Conservation (phyloP, 2,888 invertebrate species). For the Torymus texanus region DNA sequence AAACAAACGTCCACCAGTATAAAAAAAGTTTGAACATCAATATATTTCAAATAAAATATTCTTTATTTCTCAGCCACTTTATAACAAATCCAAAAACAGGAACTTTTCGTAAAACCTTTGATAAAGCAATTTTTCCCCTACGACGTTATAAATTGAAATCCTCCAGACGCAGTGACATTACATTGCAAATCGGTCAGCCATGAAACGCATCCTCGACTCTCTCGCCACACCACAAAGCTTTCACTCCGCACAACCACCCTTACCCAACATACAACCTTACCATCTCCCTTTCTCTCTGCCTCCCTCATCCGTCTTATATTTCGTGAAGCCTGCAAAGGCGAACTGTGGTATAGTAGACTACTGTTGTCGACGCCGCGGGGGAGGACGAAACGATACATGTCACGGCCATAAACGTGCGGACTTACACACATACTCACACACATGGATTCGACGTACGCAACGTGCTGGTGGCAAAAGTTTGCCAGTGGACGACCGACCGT, state of each 20-base stretch:
- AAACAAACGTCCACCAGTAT: no score
- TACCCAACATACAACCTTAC: neutral
- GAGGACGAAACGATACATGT: conserved; percentile 35
- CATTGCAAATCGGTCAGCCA: no score
- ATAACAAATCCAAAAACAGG: no score
- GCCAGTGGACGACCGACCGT: conserved; percentile 1
- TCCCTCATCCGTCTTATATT: conserved; percentile 11
- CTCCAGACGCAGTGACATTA: no score
- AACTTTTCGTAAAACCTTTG: no score
- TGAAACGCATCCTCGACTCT: no score
- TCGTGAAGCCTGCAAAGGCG: conserved; percentile 8
- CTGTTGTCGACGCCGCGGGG: neutral
- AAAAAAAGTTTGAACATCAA: no score
- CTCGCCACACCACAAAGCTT: no score
- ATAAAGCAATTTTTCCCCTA: no score
- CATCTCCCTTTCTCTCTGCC: conserved; percentile 15
- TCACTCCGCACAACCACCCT: neutral
- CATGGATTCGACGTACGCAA: neutral
- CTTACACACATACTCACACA: neutral
- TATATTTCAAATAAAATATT: no score
- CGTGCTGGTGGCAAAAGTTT: neutral
- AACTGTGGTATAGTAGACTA: neutral
- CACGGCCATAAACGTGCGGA: conserved; percentile 36
- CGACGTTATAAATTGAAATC: no score
- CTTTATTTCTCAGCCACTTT: no score